phyloP scores from a whole-genome alignment of 1,140 invertebrate genomes.

The Semibalanus balanoides region DNA sequence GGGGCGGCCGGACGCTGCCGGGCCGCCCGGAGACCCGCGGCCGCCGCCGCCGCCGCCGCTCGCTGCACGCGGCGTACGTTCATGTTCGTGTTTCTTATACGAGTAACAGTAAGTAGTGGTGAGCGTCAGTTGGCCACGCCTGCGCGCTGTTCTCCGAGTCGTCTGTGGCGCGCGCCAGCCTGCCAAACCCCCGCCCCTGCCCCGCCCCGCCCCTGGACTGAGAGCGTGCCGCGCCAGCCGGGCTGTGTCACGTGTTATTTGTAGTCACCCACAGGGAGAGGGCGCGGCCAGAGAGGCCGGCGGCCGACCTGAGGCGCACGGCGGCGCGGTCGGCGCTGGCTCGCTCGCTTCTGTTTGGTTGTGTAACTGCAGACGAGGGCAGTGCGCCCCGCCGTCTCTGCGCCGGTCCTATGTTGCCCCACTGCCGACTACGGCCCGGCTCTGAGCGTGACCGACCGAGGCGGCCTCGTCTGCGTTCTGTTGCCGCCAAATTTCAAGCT shows the following conservation, averaged over 20 bases:
- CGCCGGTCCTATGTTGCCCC: not conserved
- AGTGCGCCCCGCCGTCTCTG: no score
- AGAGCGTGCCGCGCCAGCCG: no score
- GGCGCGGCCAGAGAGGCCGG: no score
- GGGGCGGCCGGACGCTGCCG: no score
- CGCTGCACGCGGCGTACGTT: not conserved
- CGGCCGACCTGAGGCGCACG: no score
- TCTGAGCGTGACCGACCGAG: no score
- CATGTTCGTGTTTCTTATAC: not conserved
- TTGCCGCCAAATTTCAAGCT: not conserved
- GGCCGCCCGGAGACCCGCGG: no score
- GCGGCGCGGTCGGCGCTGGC: no score
- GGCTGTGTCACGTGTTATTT: conserved; percentile 1
- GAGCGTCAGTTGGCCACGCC: not conserved
- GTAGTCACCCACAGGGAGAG: not conserved
- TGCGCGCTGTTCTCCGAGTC: not conserved
- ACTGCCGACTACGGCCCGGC: not conserved
- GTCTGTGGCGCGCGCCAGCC: not conserved
- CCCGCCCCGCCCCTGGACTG: not conserved
- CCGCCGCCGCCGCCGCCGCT: no score
- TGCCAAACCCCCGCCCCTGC: not conserved
- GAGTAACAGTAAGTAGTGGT: not conserved
- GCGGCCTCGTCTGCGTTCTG: not conserved
- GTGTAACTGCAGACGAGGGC: not conserved
- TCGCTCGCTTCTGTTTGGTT: not conserved